Conservation (phyloP, 2,113 vertebrate genomes). For the Bubo blakistoni region DNA sequence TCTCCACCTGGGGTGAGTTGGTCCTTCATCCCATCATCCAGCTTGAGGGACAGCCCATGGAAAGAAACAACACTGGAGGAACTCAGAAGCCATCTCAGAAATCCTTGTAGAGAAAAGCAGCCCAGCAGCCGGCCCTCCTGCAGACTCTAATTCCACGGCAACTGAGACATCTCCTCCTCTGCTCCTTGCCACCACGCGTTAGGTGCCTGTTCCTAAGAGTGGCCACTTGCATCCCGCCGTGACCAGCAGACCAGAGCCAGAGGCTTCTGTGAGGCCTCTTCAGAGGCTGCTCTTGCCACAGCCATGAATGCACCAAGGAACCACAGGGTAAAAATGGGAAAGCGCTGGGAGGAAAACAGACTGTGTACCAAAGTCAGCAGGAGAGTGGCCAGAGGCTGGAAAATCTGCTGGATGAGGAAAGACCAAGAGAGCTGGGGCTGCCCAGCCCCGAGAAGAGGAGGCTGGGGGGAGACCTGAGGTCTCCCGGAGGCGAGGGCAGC, state of each 20-base stretch:
- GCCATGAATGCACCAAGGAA: neutral
- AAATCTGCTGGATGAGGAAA: neutral
- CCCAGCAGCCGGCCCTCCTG: neutral
- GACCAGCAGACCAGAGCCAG: neutral
- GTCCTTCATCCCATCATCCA: neutral
- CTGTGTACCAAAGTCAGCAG: neutral
- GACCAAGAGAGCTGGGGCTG: neutral
- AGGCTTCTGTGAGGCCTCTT: neutral
- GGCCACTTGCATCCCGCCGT: neutral
- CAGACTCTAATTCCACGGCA: neutral
- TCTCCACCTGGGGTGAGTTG: accelerated
- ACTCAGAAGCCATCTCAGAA: neutral
- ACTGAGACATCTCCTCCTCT: neutral
- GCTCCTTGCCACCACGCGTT: neutral
- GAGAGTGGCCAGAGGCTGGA: neutral
- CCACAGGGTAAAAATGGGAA: neutral
- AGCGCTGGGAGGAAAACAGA: neutral
- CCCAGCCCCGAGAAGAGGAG: neutral
- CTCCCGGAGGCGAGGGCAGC: neutral
- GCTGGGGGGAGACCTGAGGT: neutral
- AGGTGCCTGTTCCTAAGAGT: neutral
- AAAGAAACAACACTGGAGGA: neutral
- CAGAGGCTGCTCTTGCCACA: neutral
- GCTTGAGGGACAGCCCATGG: neutral
- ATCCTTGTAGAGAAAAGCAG: neutral